Conservation (phyloP, 2,797 vertebrate species). For the Menidia menidia region DNA sequence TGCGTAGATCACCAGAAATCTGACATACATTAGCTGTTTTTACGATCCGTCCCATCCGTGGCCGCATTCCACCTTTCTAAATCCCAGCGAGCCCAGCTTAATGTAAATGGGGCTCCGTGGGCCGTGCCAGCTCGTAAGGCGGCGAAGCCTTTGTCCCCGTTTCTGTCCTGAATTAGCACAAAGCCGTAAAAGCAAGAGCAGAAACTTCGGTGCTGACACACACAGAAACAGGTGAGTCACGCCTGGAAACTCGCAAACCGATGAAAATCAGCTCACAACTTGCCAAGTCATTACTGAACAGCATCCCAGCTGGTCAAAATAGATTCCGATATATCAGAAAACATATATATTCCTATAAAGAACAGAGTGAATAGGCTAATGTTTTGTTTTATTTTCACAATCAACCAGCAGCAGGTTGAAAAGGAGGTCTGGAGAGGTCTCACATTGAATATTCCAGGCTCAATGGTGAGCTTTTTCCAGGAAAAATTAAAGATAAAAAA, state of each 20-base stretch:
- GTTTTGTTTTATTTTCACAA: neutral
- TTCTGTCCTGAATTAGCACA: conserved; percentile 44
- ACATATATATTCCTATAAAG: too few relatives aligned
- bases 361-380: neutral
- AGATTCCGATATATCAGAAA: neutral
- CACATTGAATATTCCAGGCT: neutral
- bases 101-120: conserved; percentile 27
- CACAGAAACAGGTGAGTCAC: conserved; percentile 2
- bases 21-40: conserved; percentile 65
- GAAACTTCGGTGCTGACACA: neutral
- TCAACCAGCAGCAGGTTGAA: neutral
- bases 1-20: conserved; percentile 36
- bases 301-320: neutral
- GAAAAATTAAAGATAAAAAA: neutral
- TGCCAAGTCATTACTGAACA: neutral
- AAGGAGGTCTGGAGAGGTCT: neutral
- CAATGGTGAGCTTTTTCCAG: neutral
- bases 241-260: neutral
- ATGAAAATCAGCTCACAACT: neutral
- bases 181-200: conserved; percentile 35
- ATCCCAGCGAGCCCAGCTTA: conserved; percentile 47
- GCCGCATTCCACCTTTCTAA: conserved; percentile 58
- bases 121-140: conserved; percentile 35
- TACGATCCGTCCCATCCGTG: conserved; percentile 49
- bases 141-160: conserved; percentile 32